phyloP scores from a whole-genome alignment of 2,888 invertebrate species.

The Fissipunctia ypsillon region DNA sequence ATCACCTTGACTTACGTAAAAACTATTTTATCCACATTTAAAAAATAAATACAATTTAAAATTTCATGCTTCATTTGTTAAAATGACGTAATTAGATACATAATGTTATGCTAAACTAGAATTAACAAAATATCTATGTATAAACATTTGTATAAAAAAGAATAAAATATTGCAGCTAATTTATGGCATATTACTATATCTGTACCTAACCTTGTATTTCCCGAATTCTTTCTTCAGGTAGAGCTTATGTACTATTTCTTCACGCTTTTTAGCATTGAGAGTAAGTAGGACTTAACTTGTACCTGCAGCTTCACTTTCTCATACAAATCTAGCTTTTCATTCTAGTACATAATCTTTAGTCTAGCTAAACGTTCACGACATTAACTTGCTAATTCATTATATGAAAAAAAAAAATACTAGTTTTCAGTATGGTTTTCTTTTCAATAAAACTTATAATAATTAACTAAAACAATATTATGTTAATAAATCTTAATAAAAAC shows the following conservation, averaged over 20 bases:
- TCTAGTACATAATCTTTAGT: slow-evolving; percentile 3
- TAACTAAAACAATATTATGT: not conserved
- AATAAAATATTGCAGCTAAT: slow-evolving; percentile 83
- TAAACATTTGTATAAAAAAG: slow-evolving; percentile 73
- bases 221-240: slow-evolving; percentile 28
- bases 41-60: slow-evolving; percentile 65
- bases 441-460: not conserved
- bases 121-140: slow-evolving; percentile 59
- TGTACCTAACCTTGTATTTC: slow-evolving; percentile 43
- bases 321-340: not conserved
- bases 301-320: not conserved
- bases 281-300: slow-evolving; percentile 10
- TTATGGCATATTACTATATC: slow-evolving; percentile 84
- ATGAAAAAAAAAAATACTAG: not conserved
- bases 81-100: slow-evolving; percentile 39
- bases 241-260: slow-evolving; percentile 38
- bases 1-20: slow-evolving; percentile 59
- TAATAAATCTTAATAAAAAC: not conserved
- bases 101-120: no score
- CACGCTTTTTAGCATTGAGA: slow-evolving; percentile 23
- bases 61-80: slow-evolving; percentile 56
- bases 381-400: not conserved
- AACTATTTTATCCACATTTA: slow-evolving; percentile 59
- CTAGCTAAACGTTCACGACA: not conserved
- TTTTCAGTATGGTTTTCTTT: not conserved